phyloP scores from a whole-genome alignment of 1,140 invertebrate species.

The Lordiphosa stackelbergi region DNA sequence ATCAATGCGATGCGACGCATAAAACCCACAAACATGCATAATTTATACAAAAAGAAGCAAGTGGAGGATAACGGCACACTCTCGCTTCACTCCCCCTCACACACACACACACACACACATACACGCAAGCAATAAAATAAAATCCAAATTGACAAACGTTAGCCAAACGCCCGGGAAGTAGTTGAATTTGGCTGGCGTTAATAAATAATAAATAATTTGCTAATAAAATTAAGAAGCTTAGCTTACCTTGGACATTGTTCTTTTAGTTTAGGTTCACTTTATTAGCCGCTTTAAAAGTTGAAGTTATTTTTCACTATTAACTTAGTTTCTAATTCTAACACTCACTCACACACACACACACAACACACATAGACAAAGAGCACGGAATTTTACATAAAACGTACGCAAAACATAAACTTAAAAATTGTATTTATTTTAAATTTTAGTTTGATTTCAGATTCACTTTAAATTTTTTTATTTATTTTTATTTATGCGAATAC shows the following conservation, averaged over 20 bases:
- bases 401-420: no score
- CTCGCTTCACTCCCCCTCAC: neutral
- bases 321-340: no score
- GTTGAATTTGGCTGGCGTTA: conserved; percentile 15
- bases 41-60: conserved; percentile 45
- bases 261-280: no score
- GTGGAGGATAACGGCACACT: neutral
- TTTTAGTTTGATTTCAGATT: no score
- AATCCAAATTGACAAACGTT: conserved; percentile 61
- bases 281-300: no score
- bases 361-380: no score
- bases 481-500: no score
- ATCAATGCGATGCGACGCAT: conserved; percentile 48
- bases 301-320: no score
- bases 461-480: no score
- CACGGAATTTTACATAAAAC: no score
- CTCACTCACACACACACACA: no score
- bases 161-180: conserved; percentile 16
- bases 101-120: conserved; percentile 18
- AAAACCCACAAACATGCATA: conserved; percentile 58
- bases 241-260: conserved; percentile 53
- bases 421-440: no score
- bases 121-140: conserved; percentile 60
- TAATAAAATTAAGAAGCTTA: conserved; percentile 59
- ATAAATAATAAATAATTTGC: conserved; percentile 60